These are phyloP conservation scores for Kryphioiulus occultus DNA, from an alignment of 2,888 invertebrate genomes.

Conservation along the genomic window DNA sequence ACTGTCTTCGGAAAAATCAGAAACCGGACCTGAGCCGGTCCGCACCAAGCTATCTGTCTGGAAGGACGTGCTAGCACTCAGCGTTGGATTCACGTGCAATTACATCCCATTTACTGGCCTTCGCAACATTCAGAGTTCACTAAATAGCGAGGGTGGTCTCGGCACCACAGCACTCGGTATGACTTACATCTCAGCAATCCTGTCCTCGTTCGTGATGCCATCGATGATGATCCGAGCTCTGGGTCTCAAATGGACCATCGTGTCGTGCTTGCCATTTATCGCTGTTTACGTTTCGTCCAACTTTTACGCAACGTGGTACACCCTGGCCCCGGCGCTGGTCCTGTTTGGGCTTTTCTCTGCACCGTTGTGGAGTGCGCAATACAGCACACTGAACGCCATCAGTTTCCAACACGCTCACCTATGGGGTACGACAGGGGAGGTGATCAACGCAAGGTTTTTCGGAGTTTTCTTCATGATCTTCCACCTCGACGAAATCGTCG, in stretches of 20 bases:
- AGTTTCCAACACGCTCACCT: slow-evolving; percentile 48
- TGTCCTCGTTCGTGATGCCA: slow-evolving; percentile 95
- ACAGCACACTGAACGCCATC: slow-evolving; percentile 45
- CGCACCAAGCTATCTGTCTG: slow-evolving; percentile 48
- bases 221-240: slow-evolving; percentile 90
- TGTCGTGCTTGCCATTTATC: slow-evolving; percentile 29
- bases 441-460: slow-evolving; percentile 50
- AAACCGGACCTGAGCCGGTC: background rate
- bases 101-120: slow-evolving; percentile 55
- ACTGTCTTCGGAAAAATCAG: background rate
- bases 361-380: slow-evolving; percentile 50
- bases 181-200: slow-evolving; percentile 89
- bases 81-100: slow-evolving; percentile 54
- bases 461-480: slow-evolving; percentile 52
- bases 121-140: slow-evolving; percentile 72
- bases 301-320: slow-evolving; percentile 50
- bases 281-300: slow-evolving; percentile 48
- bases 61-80: slow-evolving; percentile 55
- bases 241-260: slow-evolving; percentile 91
- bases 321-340: slow-evolving; percentile 50
- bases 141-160: slow-evolving; percentile 87
- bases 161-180: slow-evolving; percentile 90
- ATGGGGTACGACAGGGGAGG: background rate
- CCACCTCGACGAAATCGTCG: slow-evolving; percentile 51
- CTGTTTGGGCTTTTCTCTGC: slow-evolving; percentile 47